Evolutionary conservation across 2,888 invertebrate genomes (phyloP).

Genomic region (Nephrotoma guestfalica): DNA sequence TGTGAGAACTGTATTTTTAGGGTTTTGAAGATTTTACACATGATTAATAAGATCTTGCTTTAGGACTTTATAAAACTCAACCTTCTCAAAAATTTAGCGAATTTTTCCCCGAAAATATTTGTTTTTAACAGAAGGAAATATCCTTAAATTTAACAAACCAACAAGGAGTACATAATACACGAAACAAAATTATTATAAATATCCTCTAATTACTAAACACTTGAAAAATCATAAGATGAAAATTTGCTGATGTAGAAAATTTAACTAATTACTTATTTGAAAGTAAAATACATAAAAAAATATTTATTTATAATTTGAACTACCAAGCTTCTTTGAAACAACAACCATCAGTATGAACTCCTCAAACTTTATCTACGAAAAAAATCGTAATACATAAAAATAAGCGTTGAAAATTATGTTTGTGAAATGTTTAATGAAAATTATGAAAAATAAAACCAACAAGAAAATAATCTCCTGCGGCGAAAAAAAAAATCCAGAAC

Average conservation of each 20-base stretch:
- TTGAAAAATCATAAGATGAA: constrained; percentile 4
- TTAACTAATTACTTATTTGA: constrained; percentile 3
- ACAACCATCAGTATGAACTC: neutral
- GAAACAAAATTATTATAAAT: neutral
- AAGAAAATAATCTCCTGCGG: constrained; percentile 3
- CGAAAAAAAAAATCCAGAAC: neutral
- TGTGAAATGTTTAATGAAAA: neutral
- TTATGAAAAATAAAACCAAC: neutral
- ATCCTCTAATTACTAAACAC: constrained; percentile 4
- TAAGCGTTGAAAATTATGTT: constrained; percentile 1
- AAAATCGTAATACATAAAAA: neutral
- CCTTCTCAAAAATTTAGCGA: neutral
- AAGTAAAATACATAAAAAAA: neutral
- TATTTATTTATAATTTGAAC: constrained; percentile 1
- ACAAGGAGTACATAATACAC: neutral
- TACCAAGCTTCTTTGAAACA: neutral
- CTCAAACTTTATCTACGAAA: neutral
- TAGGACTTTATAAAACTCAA: neutral
- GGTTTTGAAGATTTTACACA: neutral
- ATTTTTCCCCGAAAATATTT: neutral
- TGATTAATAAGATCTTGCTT: neutral
- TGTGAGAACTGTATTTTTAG: neutral
- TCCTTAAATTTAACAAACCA: neutral
- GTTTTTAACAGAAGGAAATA: neutral
- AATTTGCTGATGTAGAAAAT: constrained; percentile 4